A percentile compares a stretch with the other conserved stretches of the same genome.
These are phyloP conservation scores for Dryadula phaetusa DNA, from an alignment of 2,888 invertebrate species.

Conservation along the genomic window DNA sequence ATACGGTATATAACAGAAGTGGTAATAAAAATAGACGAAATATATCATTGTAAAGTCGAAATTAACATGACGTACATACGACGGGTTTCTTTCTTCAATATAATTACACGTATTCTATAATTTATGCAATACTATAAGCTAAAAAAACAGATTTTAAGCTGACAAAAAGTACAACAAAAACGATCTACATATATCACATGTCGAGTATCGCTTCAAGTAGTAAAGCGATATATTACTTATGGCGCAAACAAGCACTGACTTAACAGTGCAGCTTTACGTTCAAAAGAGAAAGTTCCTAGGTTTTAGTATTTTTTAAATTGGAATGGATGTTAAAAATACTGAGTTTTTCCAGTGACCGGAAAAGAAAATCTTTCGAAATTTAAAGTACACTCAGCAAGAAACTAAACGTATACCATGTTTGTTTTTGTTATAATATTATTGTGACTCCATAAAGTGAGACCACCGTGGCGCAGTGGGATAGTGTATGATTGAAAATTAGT, in stretches of 20 bases:
- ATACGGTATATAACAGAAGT: too few relatives aligned
- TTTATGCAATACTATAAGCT: too few relatives aligned
- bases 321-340: not conserved
- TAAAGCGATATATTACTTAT: not conserved
- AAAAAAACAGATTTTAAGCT: too few relatives aligned
- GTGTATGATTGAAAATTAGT: too few relatives aligned
- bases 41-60: too few relatives aligned
- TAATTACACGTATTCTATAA: too few relatives aligned
- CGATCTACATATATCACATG: not conserved
- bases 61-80: too few relatives aligned
- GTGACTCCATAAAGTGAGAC: too few relatives aligned
- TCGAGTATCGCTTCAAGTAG: not conserved
- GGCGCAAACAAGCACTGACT: not conserved
- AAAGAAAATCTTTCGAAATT: not conserved
- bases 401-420: not conserved
- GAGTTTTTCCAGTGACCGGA: not conserved
- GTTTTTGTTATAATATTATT: not conserved
- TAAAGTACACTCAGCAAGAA: not conserved
- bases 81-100: too few relatives aligned
- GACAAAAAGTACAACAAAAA: not conserved
- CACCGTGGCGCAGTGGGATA: too few relatives aligned
- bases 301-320: slow-evolving; percentile 7
- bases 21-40: too few relatives aligned
- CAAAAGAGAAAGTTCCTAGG: not conserved
- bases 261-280: not conserved